A percentile compares a stretch with the other conserved stretches of the same genome.
These are phyloP conservation scores for Drosophila sechellia DNA, from an alignment of 1,140 invertebrate species.

Conservation along the genomic window DNA sequence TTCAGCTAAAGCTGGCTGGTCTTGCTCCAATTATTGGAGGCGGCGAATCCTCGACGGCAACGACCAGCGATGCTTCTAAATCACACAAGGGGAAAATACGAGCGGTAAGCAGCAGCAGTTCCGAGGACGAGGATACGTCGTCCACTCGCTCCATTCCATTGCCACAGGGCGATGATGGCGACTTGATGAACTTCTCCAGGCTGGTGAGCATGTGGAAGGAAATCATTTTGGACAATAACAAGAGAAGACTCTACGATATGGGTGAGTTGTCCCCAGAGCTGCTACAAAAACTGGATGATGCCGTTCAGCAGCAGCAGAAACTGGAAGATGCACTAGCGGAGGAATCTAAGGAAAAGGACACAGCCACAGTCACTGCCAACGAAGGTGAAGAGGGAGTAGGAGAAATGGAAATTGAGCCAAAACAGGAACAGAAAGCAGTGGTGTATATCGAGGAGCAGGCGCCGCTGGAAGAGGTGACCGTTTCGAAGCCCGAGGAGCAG, in stretches of 20 bases:
- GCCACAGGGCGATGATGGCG: conserved; percentile 30
- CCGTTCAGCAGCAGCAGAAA: conserved; percentile 20
- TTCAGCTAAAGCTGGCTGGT: conserved; percentile 57
- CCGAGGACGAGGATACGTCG: conserved; percentile 58
- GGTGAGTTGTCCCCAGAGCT: conserved; percentile 64
- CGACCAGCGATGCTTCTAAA: conserved; percentile 14
- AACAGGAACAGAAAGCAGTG: neutral
- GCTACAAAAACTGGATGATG: conserved; percentile 63
- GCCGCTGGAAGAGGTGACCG: conserved; percentile 4
- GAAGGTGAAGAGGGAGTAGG: conserved; percentile 3
- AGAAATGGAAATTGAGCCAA: neutral
- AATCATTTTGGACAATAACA: conserved; percentile 76
- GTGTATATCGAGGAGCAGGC: neutral
- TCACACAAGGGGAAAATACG: conserved; percentile 65
- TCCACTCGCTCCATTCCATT: neutral
- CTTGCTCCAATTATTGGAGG: conserved; percentile 62
- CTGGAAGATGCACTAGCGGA: neutral
- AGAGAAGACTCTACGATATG: conserved; percentile 63
- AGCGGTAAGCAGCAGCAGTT: conserved; percentile 79
- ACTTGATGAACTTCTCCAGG: conserved; percentile 64
- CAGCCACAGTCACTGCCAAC: conserved; percentile 21
- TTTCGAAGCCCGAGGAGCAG: conserved; percentile 19
- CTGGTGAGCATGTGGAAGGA: conserved; percentile 79
- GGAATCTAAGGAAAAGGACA: conserved; percentile 6
- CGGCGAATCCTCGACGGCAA: neutral